A percentile compares a stretch with the other conserved stretches of the same genome.
Conservation (phyloP, 1,140 invertebrate genomes). For the Phymastichus coffea region DNA sequence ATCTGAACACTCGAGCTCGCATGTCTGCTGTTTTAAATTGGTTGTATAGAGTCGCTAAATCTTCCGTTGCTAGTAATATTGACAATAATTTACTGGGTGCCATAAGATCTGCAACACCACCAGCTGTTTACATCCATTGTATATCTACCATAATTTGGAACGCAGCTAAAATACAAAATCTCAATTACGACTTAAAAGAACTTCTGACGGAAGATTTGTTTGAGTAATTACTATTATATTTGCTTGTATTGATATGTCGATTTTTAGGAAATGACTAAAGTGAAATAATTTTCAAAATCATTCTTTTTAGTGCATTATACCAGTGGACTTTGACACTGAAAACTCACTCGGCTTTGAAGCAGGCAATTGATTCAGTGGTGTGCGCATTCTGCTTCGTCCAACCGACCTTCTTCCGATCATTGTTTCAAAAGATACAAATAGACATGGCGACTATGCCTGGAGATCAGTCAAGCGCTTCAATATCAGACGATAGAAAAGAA, state of each 20-base stretch:
- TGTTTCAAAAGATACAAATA: conserved; percentile 75
- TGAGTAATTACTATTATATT: conserved; percentile 49
- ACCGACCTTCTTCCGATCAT: conserved; percentile 71
- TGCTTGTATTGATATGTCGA: neutral
- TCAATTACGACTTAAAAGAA: conserved; percentile 64
- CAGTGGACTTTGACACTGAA: conserved; percentile 72
- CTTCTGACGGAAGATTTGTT: conserved; percentile 70
- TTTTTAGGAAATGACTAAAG: conserved; percentile 1
- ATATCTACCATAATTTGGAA: conserved; percentile 82
- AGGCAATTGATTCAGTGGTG: conserved; percentile 74
- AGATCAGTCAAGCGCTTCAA: conserved; percentile 55
- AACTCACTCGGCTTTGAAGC: conserved; percentile 71
- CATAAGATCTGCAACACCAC: conserved; percentile 41
- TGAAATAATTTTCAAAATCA: conserved; percentile 13
- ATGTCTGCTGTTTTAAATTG: conserved; percentile 64
- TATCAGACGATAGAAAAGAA: conserved; percentile 64
- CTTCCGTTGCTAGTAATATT: conserved; percentile 34
- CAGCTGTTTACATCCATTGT: conserved; percentile 66
- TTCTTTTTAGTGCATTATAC: conserved; percentile 63
- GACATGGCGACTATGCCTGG: conserved; percentile 59
- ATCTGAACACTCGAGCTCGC: conserved; percentile 55
- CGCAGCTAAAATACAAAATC: conserved; percentile 62
- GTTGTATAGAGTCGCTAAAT: conserved; percentile 60
- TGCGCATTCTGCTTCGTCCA: conserved; percentile 83
- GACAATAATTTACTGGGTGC: conserved; percentile 26